Conservation (phyloP, 2,888 invertebrate species). For the Phalera bucephala region DNA sequence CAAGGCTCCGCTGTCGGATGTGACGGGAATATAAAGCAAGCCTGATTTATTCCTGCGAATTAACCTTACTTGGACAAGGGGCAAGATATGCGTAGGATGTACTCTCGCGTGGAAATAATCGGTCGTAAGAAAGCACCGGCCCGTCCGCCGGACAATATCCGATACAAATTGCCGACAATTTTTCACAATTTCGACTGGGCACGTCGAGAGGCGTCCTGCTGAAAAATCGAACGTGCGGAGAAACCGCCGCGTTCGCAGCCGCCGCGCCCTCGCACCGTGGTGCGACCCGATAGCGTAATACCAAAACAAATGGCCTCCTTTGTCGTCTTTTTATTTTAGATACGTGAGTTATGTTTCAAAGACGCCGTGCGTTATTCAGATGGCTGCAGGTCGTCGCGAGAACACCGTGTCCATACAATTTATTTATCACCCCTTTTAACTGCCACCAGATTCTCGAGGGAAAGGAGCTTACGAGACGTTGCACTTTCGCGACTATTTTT, state of each 20-base stretch:
- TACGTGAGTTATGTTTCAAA: conserved; percentile 64
- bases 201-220: conserved; percentile 34
- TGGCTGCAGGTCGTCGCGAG: conserved; percentile 34
- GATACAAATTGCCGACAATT: conserved; percentile 45
- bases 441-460: conserved; percentile 40
- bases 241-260: conserved; percentile 16
- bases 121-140: too few relatives aligned
- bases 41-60: conserved; percentile 71
- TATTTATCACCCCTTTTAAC: conserved; percentile 42
- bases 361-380: conserved; percentile 53
- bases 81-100: conserved; percentile 11
- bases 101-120: conserved; percentile 18
- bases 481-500: conserved; percentile 48
- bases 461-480: conserved; percentile 29
- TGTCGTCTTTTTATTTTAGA: conserved; percentile 64
- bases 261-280: conserved; percentile 32
- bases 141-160: conserved; percentile 36
- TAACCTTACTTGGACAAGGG: conserved; percentile 32
- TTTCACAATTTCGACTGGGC: conserved; percentile 45
- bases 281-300: conserved; percentile 68
- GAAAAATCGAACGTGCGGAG: conserved; percentile 53
- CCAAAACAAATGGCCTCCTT: conserved; percentile 73
- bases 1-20: conserved; percentile 70
- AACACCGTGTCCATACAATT: conserved; percentile 31
- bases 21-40: conserved; percentile 76